A percentile compares a stretch with the other conserved stretches of the same genome.
Evolutionary conservation across 2,113 vertebrate species (phyloP).

Genomic region (Triplophysa rosa): DNA sequence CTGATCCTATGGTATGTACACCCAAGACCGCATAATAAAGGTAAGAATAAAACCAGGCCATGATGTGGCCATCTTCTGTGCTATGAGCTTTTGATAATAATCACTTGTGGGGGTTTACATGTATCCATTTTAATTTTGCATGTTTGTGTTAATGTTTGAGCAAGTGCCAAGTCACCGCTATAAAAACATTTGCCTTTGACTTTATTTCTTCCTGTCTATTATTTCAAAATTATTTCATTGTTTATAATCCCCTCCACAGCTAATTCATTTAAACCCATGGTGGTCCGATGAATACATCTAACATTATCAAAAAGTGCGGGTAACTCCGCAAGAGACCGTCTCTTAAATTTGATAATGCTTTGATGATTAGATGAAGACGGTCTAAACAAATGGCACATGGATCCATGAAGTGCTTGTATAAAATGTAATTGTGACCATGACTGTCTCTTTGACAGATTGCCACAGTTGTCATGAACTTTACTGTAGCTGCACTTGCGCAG

Average conservation of each 20-base stretch:
- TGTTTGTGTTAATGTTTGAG: slow-evolving; percentile 23
- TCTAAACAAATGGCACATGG: slow-evolving; percentile 52
- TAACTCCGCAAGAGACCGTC: slow-evolving; percentile 40
- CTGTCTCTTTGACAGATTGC: slow-evolving; percentile 33
- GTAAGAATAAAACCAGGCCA: no score
- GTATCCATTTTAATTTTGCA: neutral
- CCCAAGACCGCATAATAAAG: no score
- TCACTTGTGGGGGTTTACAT: slow-evolving; percentile 44
- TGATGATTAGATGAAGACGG: slow-evolving; percentile 54
- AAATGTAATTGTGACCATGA: slow-evolving; percentile 53
- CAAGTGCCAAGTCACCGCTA: neutral
- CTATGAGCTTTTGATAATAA: neutral
- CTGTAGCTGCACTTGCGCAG: neutral
- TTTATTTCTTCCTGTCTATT: neutral
- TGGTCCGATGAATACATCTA: slow-evolving; percentile 41
- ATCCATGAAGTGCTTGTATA: slow-evolving; percentile 44
- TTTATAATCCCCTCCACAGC: slow-evolving; percentile 33
- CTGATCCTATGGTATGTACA: no score
- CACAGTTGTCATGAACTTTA: slow-evolving; percentile 1
- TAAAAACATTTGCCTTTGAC: slow-evolving; percentile 47
- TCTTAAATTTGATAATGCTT: slow-evolving; percentile 54
- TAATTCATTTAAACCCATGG: slow-evolving; percentile 47
- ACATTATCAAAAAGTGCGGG: slow-evolving; percentile 53
- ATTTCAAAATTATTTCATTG: slow-evolving; percentile 50
- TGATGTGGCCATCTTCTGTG: neutral